Evolutionary conservation across 2,797 vertebrate species (phyloP), one percentile per base, ranked within the genome.

Genomic region (Yasuhikotakia modesta): DNA sequence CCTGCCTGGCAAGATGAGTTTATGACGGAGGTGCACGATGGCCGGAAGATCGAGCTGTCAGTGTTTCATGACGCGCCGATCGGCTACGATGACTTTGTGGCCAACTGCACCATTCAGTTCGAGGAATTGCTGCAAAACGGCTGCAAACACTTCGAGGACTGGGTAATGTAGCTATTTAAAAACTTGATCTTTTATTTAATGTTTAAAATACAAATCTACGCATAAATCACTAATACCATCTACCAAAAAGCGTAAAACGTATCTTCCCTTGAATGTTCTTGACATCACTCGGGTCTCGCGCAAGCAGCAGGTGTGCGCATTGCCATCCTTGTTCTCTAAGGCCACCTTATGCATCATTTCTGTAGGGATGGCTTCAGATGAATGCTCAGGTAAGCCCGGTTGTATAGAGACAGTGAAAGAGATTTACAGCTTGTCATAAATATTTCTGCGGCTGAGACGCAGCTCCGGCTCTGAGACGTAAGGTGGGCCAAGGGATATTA

Each of bases 31-130:
- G 97, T 99, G 79, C 93, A 94, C 16, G 96, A 98, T 71, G 98
- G 97, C 76, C 90, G 95, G 87, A 98, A 95, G 87, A 96, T 99
- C 85, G 98, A 99, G 90, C 92, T 99, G 92, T 97, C 96, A 0
- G 98, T 99, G 73, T 99, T 99, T 92, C 98, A 99, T 11, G 98
- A 99, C 84, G 95, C 98, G 48, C 97, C 97, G 86, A 99, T 99
- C 46, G 98, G 98, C 84, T 99, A 99, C 78, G 96, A 98, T 27
- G 95, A 98, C 91, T 98, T 98, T 87, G 96, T 98, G 87, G 96
- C 96, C 80, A 97, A 98, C 92, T 97, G 96, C 93, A 99, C 96
- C 90, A 96, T 96, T 91, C 95, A 96, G 92, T 97, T 98, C 72
- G 96, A 99, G 90, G 96, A 99, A 89, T 93, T 99, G 88, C 93